A percentile compares a stretch with the other conserved stretches of the same genome.
Conservation (phyloP, 2,797 vertebrate genomes). For the Tokudaia tokunoshimensis region DNA sequence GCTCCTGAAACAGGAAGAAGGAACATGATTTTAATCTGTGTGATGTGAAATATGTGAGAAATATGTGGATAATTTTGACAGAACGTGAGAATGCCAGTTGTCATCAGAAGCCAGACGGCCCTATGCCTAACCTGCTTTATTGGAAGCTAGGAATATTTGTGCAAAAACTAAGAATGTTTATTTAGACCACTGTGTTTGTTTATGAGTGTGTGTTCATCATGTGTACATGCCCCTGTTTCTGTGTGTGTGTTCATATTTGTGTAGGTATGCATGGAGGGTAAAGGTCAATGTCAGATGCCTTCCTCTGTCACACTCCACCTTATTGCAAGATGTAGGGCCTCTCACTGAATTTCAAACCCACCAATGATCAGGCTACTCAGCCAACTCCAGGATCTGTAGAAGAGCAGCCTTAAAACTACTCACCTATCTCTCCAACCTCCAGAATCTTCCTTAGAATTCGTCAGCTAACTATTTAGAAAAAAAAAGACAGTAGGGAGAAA, state of each 20-base stretch:
- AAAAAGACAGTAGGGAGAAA: constrained; percentile 2
- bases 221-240: background rate
- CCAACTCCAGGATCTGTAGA: background rate
- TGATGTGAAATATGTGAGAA: constrained; percentile 28
- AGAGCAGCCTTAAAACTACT: background rate
- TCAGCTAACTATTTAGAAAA: constrained; percentile 36
- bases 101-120: background rate
- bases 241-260: background rate
- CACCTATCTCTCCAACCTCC: background rate
- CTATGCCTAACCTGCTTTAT: constrained; percentile 12
- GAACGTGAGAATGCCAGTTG: constrained; percentile 17
- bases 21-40: constrained; percentile 25
- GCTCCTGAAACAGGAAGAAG: constrained; percentile 13
- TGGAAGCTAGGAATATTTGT: constrained; percentile 42
- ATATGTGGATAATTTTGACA: constrained; percentile 10
- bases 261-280: background rate
- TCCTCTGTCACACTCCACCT: background rate
- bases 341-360: background rate
- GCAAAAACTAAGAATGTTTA: constrained; percentile 35
- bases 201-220: background rate
- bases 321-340: background rate
- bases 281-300: background rate
- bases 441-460: constrained; percentile 29
- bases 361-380: background rate
- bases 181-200: background rate